Conservation (phyloP, 2,113 vertebrate species). For the Siniperca knerii region DNA sequence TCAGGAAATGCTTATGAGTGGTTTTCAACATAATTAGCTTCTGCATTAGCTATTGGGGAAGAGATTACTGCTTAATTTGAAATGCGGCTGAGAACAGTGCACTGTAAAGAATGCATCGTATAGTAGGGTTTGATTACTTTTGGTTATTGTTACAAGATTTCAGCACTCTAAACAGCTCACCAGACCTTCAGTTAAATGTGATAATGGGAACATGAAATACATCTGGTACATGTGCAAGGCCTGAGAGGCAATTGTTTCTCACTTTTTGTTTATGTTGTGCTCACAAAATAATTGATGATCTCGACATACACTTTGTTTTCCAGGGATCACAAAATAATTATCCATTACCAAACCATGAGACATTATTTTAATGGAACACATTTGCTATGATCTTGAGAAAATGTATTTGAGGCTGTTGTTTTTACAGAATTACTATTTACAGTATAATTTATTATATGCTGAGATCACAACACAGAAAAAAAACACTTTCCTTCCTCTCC, state of each 20-base stretch:
- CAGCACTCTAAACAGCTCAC: neutral
- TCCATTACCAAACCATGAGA: neutral
- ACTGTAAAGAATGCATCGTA: slow-evolving; percentile 43
- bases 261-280: neutral
- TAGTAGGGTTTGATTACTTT: slow-evolving; percentile 38
- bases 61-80: slow-evolving; percentile 57
- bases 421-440: neutral
- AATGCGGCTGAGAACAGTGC: slow-evolving; percentile 39
- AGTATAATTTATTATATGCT: neutral
- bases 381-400: slow-evolving; percentile 1
- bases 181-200: slow-evolving; percentile 6
- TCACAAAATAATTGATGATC: neutral
- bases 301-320: neutral
- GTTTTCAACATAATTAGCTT: slow-evolving; percentile 60
- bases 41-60: slow-evolving; percentile 43
- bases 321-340: neutral
- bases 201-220: neutral
- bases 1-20: slow-evolving; percentile 47
- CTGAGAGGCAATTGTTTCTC: neutral
- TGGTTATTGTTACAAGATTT: slow-evolving; percentile 30
- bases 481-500: no score
- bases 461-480: neutral
- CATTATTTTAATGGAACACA: neutral
- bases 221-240: neutral
- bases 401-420: neutral